These are phyloP conservation scores for Rhinichthys klamathensis DNA, from an alignment of 2,113 vertebrate genomes.

Conservation along the genomic window DNA sequence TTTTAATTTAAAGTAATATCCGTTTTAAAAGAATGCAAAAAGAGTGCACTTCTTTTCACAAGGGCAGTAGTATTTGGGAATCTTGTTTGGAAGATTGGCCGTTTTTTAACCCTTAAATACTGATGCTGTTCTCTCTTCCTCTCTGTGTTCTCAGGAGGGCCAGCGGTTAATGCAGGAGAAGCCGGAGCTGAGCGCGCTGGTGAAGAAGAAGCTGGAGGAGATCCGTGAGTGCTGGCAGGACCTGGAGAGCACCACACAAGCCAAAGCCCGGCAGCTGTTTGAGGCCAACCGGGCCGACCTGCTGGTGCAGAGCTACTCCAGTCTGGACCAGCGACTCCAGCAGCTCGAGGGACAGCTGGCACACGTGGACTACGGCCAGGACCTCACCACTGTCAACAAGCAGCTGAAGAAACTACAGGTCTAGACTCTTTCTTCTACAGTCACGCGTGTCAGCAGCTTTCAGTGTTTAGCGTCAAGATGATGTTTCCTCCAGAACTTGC, in stretches of 20 bases:
- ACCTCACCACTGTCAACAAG: conserved; percentile 86
- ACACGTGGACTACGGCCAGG: conserved; percentile 80
- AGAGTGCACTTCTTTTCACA: background rate
- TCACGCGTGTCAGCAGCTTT: background rate
- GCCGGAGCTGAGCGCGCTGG: conserved; percentile 83
- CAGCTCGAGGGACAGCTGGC: conserved; percentile 85
- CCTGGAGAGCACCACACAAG: conserved; percentile 87
- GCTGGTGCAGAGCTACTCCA: conserved; percentile 85
- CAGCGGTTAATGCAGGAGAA: conserved; percentile 90
- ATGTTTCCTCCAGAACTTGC: background rate
- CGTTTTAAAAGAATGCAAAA: no score
- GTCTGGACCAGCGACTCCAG: conserved; percentile 83
- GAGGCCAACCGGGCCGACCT: conserved; percentile 86
- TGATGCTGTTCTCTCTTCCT: background rate
- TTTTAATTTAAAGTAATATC: no score
- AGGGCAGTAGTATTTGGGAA: background rate
- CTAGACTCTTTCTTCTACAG: background rate
- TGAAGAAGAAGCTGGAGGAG: conserved; percentile 84
- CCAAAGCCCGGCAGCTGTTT: conserved; percentile 87
- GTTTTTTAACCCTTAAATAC: background rate
- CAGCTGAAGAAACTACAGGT: conserved; percentile 91
- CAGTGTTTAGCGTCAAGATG: conserved; percentile 4
- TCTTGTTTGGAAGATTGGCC: background rate
- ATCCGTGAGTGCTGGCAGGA: conserved; percentile 90
- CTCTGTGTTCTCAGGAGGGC: conserved; percentile 78